These are phyloP conservation scores for Jaculus jaculus DNA, from an alignment of 2,113 vertebrate species.

Conservation along the genomic window DNA sequence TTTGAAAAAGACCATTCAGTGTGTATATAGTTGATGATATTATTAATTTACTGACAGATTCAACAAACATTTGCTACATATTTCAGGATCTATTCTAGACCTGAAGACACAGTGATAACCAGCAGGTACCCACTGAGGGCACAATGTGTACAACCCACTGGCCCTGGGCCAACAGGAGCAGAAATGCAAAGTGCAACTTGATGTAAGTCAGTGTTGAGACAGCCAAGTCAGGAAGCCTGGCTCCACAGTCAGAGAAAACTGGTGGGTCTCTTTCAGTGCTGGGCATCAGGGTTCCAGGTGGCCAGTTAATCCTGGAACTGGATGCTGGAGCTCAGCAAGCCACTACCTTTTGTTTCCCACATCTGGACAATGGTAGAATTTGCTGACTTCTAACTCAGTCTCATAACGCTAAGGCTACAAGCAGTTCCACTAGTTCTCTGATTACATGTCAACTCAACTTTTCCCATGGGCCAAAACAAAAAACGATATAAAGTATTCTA, in stretches of 20 bases:
- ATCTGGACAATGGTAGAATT: background rate
- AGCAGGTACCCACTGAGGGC: background rate
- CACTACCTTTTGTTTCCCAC: background rate
- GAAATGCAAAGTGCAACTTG: background rate
- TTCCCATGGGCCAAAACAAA: conserved; percentile 7
- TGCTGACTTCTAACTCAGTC: background rate
- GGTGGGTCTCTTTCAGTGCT: background rate
- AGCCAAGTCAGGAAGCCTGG: background rate
- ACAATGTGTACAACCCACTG: background rate
- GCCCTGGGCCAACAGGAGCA: background rate
- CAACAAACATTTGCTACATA: background rate
- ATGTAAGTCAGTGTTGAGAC: background rate
- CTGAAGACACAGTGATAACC: background rate
- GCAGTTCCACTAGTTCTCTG: background rate
- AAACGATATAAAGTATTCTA: conserved; percentile 20
- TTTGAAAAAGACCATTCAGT: background rate
- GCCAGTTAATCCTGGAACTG: background rate
- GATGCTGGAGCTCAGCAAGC: background rate
- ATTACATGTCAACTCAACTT: background rate
- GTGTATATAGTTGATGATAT: background rate
- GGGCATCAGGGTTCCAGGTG: background rate
- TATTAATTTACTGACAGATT: background rate
- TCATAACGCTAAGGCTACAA: background rate
- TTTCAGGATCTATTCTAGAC: background rate
- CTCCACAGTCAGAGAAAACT: background rate